Conservation (phyloP, 2,888 invertebrate species). For the Graphium colonna region DNA sequence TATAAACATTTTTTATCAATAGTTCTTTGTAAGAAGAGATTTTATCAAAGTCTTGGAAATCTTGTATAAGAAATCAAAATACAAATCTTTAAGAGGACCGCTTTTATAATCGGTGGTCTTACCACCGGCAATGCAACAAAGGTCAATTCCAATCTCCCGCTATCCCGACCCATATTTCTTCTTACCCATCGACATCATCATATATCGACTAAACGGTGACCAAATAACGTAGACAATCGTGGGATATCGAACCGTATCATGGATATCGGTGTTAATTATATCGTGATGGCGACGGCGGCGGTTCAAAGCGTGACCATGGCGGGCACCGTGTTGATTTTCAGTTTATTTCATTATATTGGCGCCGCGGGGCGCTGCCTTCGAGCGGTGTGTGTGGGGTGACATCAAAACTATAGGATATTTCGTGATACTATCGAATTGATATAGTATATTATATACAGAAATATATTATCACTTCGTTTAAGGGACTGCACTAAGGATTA, state of each 20-base stretch:
- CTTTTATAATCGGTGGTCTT: background rate
- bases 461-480: no score
- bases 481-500: no score
- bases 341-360: conserved; percentile 79
- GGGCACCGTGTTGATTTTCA: conserved; percentile 73
- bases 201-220: conserved; percentile 31
- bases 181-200: conserved; percentile 34
- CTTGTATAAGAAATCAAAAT: no score
- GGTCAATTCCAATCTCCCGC: no score
- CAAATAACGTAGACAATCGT: conserved; percentile 52
- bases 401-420: background rate
- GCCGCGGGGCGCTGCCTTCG: conserved; percentile 67
- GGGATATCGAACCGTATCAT: conserved; percentile 45
- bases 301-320: conserved; percentile 39
- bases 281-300: conserved; percentile 49
- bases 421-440: no score
- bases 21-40: no score
- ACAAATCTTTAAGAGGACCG: no score
- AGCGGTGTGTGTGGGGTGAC: conserved; percentile 44
- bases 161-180: conserved; percentile 27
- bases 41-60: no score
- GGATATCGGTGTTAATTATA: conserved; percentile 73
- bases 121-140: no score
- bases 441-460: no score
- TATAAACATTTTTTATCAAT: no score